Base-by-base conservation (phyloP, 2,797 vertebrate genomes). In the Serranus cabrilla region DNA sequence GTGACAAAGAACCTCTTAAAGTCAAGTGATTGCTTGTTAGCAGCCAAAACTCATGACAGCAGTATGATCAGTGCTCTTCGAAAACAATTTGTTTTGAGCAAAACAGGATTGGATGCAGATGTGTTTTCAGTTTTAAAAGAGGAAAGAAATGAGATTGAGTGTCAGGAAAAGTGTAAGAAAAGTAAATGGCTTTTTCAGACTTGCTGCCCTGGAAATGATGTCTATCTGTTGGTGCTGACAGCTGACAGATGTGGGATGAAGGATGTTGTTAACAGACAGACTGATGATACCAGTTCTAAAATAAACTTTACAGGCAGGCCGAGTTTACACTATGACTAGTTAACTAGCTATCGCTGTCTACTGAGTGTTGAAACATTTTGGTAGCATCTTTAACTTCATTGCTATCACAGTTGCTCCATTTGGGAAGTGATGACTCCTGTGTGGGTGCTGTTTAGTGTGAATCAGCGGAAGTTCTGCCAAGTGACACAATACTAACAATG, bases 311-410 rank as follows among this genome's bases (percentile, higher is more conserved):
- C 34, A 34, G 8, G 8, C 34, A 34, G 34, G 27, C 27, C 27
- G 6, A 6, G 6, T 31, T 3, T n/a, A n/a, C n/a, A n/a, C n/a
- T n/a, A n/a, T n/a, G n/a, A n/a, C n/a, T n/a, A n/a, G n/a, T n/a
- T n/a, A n/a, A 27, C 27, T 27, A 27, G 6, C 27, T 6, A 27
- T 4, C 7, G 11, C 1, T 23, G 2, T 27, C 1, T 1, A 3
- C 16, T 50, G 18, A 21, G 5, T 77, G 39, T 45, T 71, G 39
- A 74, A 50, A 74, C 39, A 43, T 21, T 59, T 13, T 27, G 7
- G 13, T 14, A 18, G 37, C 27, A 20, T 51, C 11, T 52, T 0
- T 46, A 6, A 21, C 12, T 7, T 43, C 1, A 63, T 2, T 1
- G 2, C 17, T 25, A 3, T 3, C 7, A 61, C 2, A 56, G 31